Evolutionary conservation across 2,797 vertebrate species (phyloP), one percentile per base, ranked within the genome.

Genomic region (Hippoglossus hippoglossus): DNA sequence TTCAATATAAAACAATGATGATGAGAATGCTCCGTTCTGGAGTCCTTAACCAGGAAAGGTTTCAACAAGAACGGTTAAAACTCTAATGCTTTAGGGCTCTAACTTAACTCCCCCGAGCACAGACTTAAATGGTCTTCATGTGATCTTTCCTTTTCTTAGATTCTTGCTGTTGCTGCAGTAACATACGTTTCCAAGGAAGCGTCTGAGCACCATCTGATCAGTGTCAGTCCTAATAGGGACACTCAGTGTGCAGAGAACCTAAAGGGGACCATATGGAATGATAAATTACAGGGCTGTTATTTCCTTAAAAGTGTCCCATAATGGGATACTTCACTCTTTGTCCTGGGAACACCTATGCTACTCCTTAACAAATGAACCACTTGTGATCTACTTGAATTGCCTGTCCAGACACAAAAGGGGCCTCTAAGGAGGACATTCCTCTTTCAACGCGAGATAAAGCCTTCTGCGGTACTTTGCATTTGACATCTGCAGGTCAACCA

Each of bases 311-410:
- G 41, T 59, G 63, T 36, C 36, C 79, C 58, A 47, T 83, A 83
- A 82, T 74, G 68, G 36, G 77, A 76, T 31, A 60, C 54, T 79
- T 84, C 57, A 66, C 52, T 78, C 51, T 75, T 73, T 85, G 56
- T 83, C 73, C 57, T 71, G 67, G 67, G 64, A 77, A 72, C 64
- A 73, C 53, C 65, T 36, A 52, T 22, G 16, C 36, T 46, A 58
- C 34, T 52, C 25, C 58, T 65, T 83, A 79, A 83, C 75, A 82
- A 80, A 79, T 79, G n/a, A 74, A 73, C 31, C 66, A 66, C 81
- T 85, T 75, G 41, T 74, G 58, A 77, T 81, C 73, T 46, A 47
- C 59, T 75, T 41, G 51, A 87, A 77, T 79, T 60, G 69, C 64
- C 77, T 73, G 71, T 80, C 57, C 39, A 68, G 68, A 67, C 59